A percentile compares a stretch with the other conserved stretches of the same genome.
Conservation (phyloP, 2,113 vertebrate genomes). For the Phylloscopus trochiloides region DNA sequence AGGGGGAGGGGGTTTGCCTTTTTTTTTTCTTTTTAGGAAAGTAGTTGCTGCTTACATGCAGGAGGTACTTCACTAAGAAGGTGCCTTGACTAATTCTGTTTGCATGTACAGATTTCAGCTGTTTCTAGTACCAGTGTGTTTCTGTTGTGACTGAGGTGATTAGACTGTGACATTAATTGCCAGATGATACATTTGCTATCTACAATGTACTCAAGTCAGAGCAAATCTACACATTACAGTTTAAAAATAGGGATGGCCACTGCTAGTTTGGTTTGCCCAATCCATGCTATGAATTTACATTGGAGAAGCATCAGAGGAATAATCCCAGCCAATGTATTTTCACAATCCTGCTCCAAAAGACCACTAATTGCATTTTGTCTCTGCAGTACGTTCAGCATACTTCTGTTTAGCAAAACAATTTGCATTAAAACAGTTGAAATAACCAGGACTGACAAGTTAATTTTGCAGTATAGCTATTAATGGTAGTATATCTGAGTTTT, state of each 20-base stretch:
- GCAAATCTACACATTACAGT: background rate
- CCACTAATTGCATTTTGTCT: background rate
- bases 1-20: fast-evolving
- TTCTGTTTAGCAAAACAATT: background rate
- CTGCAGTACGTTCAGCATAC: background rate
- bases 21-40: background rate
- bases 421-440: background rate
- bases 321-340: background rate
- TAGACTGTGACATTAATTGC: background rate
- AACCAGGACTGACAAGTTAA: background rate
- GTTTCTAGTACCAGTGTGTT: background rate
- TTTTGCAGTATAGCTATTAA: background rate
- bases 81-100: background rate
- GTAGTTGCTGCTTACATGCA: background rate
- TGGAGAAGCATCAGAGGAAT: background rate
- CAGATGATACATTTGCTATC: background rate
- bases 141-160: background rate
- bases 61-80: background rate
- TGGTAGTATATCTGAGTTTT: background rate
- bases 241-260: background rate
- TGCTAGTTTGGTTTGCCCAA: background rate
- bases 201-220: background rate
- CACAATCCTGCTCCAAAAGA: background rate
- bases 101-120: background rate
- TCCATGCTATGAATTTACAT: background rate